Base-by-base conservation (phyloP, 2,888 invertebrate species). In the Bursaphelenchus okinawaensis region DNA sequence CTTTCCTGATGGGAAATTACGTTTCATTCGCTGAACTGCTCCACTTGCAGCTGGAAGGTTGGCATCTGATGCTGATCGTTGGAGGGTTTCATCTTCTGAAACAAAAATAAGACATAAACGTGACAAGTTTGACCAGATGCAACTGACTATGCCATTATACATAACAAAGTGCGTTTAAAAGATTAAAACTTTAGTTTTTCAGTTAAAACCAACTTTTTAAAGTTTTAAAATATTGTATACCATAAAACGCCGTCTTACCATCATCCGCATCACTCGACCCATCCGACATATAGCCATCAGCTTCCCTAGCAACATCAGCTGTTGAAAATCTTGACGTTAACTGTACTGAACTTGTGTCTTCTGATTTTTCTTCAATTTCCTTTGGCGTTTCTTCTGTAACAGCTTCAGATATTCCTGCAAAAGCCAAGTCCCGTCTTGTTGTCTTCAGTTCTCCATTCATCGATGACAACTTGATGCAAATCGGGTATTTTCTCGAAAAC, bases 401-500 rank as follows among this genome's bases (percentile, higher is more conserved):
- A 54, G 55, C 59, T 60, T 63, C 26, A 4, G 23, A 27, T 16
- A 54, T 54, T 26, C 27, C 54, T 12, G 23, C 54, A 54, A 54
- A 54, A 3, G 19, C 16, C 2, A 19, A 54, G 2, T 54, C 27
- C 24, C 19, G 12, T 54, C 40, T 40, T 12, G n/a, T 7, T n/a
- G 61, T 52, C 27, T 61, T 51, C 19, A 65, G 40, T 63, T 65
- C 60, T 75, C 68, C 64, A 24, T 64, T 64, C 6, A 62, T 57
- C 61, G 70, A 72, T 0, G 84, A 82, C 50, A 87, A 83, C 51
- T 83, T 83, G 51, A 92, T 85, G 83, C 90, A 90, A 76, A 93
- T 91, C 0, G 93, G 93, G 84, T 93, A 93, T 83, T 93, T 93
- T 84, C 92, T 91, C 84, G 91, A 91, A 92, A 92, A 93, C 89